Base-by-base conservation (phyloP, 1,140 invertebrate species). In the Zaprionus tsacasi region DNA sequence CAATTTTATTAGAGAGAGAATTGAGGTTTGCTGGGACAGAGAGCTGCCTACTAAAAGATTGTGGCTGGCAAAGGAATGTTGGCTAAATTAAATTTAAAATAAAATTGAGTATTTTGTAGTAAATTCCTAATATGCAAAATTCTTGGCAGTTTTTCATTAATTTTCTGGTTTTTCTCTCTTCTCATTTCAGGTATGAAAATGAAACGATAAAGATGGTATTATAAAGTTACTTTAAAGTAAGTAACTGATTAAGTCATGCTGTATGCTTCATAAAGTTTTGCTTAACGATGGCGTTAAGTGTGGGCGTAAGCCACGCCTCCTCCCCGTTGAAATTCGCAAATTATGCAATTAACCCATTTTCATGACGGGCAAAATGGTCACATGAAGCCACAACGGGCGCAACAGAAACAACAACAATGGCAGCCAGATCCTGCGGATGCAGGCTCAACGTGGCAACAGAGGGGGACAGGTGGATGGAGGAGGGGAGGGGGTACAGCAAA, bases 261-360 rank as follows among this genome's bases (percentile, higher is more conserved):
- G 35, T 8, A 11, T 7, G 52, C 12, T 64, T 45, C 59, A 56
- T 45, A 10, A 48, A 58, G 30, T 52, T 48, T 33, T 25, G 10
- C 12, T 30, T 65, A 52, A 48, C 57, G 69, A 7, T 8, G 38
- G 33, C 60, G 40, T 66, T 57, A 66, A 71, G 50, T 21, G 21
- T 21, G 48, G 11, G 17, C 13, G 12, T 43, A 11, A 17, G 17
- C 30, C 25, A 17, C 25, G 21, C 6, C 48, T 13, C 36, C 35
- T 30, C 33, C 11, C 25, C 12, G 7, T 10, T 89, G 78, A 89
- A 83, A 78, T 81, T 89, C 75, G 85, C 85, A 88, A 88, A 89
- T 89, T 89, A 89, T 89, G 85, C 85, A 89, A 89, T 89, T 89
- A 89, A 89, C 86, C 85, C 81, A 89, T 89, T 89, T 89, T 72